These are phyloP conservation scores for Corythaeola cristata DNA, from an alignment of 2,113 vertebrate species.

Conservation along the genomic window DNA sequence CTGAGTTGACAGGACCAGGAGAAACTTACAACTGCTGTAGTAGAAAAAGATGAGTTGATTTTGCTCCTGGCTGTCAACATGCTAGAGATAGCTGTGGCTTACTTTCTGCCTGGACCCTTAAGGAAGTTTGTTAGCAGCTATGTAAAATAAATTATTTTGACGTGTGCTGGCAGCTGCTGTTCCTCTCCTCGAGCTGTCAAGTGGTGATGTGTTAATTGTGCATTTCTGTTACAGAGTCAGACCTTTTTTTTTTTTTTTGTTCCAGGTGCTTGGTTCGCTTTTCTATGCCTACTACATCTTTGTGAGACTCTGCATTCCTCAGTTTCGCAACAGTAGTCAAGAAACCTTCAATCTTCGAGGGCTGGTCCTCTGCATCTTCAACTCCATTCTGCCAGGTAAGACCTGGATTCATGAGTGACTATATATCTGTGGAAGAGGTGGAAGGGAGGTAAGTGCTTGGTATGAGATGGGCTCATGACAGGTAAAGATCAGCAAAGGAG, in stretches of 20 bases:
- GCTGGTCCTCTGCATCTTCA: slow-evolving; percentile 93
- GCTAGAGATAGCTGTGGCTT: background rate
- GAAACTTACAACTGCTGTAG: background rate
- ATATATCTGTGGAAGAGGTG: accelerated
- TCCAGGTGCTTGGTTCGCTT: slow-evolving; percentile 89
- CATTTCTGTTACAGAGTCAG: background rate
- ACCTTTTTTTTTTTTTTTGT: background rate
- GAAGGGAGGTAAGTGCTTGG: background rate
- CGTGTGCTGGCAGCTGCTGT: background rate
- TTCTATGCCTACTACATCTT: slow-evolving; percentile 95
- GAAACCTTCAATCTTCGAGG: slow-evolving; percentile 88
- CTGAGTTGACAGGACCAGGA: background rate
- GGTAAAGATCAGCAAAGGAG: background rate
- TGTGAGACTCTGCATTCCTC: slow-evolving; percentile 89
- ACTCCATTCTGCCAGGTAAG: slow-evolving; percentile 93
- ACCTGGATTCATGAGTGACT: background rate
- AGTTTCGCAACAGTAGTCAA: slow-evolving; percentile 85
- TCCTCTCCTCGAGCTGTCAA: background rate
- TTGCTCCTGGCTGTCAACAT: background rate
- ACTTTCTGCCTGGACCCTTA: background rate
- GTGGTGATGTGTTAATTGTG: background rate
- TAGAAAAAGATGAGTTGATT: background rate
- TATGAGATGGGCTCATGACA: background rate
- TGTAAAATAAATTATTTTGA: background rate
- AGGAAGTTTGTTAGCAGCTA: background rate